phyloP scores from a whole-genome alignment of 2,888 invertebrate species.

The Coenonympha arcania region DNA sequence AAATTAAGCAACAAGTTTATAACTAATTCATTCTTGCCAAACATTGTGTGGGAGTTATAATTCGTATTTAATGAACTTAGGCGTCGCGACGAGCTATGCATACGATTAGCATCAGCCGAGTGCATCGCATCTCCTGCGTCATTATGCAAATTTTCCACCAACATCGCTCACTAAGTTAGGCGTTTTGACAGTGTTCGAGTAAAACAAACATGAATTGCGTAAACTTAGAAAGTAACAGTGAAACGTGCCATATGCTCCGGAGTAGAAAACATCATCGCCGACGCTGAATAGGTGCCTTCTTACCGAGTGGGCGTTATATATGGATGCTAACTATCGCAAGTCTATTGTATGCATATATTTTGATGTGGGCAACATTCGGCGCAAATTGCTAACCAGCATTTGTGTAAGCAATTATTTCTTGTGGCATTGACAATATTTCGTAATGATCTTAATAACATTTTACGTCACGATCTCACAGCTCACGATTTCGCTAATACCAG shows the following conservation, averaged over 20 bases:
- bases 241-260: constrained; percentile 16
- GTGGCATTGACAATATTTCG: constrained; percentile 56
- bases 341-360: constrained; percentile 36
- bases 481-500: constrained; percentile 26
- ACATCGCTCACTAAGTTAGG: constrained; percentile 45
- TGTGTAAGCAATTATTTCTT: constrained; percentile 35
- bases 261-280: constrained; percentile 14
- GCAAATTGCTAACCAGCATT: constrained; percentile 42
- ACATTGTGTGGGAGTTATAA: constrained; percentile 28
- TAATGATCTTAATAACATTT: constrained; percentile 42
- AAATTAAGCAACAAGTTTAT: constrained; percentile 24
- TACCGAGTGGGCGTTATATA: constrained; percentile 40
- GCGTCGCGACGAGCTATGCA: constrained; percentile 45
- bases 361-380: constrained; percentile 43
- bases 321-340: constrained; percentile 40
- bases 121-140: constrained; percentile 57
- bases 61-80: constrained; percentile 42
- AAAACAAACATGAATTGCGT: constrained; percentile 22
- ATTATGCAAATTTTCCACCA: constrained; percentile 53
- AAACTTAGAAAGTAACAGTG: constrained; percentile 22
- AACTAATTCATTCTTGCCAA: constrained; percentile 26
- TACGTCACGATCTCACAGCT: constrained; percentile 44
- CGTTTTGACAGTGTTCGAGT: constrained; percentile 36
- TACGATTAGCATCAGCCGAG: constrained; percentile 47
- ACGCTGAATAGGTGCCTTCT: constrained; percentile 3